Base-by-base conservation (phyloP, 1,140 invertebrate genomes). In the Cydia fagiglandana region DNA sequence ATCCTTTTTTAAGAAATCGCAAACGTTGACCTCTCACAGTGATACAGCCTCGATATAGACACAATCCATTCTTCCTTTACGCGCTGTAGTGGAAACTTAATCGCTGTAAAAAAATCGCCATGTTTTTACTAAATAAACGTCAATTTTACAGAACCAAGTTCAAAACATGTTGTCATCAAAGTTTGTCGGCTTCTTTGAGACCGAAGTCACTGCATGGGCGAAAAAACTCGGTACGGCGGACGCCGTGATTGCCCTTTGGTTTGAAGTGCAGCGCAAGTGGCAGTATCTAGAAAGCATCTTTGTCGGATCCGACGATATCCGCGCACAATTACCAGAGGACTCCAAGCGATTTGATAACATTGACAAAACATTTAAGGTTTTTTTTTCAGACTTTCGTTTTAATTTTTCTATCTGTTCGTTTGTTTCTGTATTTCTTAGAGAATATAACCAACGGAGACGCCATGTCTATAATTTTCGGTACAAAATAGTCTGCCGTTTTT, bases 201-300 rank as follows among this genome's bases (percentile, higher is more conserved):
- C 94, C 12, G 96, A 98, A 86, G 97, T 99, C 0, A 96, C 96
- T 0, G 94, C 94, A n/a, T 99, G 98, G 98, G 97, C 98, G 87
- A 95, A 95, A 79, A 98, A 97, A 83, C 93, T 99, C 13, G 97
- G 96, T 0, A 97, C 96, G 75, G 97, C 98, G 9, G 98, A 99
- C 90, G 95, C 97, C 79, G 95, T 96, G 1, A 97, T 98, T 66
- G 94, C 94, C 20, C 94, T 96, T n/a, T 98, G 97, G 96, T 96
- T 98, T 83, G 97, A 99, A 84, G 98, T 99, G 12, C 98, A 99
- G 90, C 93, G 97, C 64, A 97, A 97, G 73, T 99, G 98, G 98
- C 96, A 96, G 79, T 97, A 99, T 89, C 93, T 99, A 64, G 98
- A 99, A 90, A 98, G 97, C 79, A 99, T 99, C 83, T 99, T 99